Evolutionary conservation across 2,888 invertebrate species (phyloP).

Genomic region (Temnothorax rugatulus): DNA sequence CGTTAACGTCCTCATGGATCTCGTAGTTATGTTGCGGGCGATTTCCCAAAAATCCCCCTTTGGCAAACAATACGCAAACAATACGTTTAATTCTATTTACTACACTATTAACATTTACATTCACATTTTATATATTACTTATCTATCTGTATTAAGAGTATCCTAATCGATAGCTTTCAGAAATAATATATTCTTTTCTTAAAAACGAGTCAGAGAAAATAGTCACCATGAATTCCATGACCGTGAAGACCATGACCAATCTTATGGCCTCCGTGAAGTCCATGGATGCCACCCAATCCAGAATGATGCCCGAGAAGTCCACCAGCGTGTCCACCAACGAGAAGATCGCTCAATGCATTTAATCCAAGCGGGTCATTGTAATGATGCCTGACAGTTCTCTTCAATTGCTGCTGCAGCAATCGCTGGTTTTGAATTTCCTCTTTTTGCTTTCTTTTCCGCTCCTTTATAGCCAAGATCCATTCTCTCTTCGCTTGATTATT

Average conservation of each 20-base stretch:
- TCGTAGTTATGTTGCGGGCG: constrained; percentile 72
- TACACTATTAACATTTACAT: background rate
- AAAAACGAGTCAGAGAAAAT: background rate
- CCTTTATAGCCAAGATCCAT: constrained; percentile 55
- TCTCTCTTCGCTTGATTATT: constrained; percentile 68
- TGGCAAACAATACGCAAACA: background rate
- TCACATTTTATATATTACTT: background rate
- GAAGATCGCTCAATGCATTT: constrained; percentile 70
- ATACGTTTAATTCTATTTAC: constrained; percentile 16
- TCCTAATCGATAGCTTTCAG: background rate
- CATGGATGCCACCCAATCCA: constrained; percentile 33
- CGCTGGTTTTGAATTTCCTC: constrained; percentile 67
- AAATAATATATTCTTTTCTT: background rate
- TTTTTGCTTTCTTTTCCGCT: constrained; percentile 45
- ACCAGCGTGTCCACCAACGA: constrained; percentile 68
- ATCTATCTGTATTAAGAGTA: background rate
- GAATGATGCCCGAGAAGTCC: constrained; percentile 49
- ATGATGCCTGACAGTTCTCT: constrained; percentile 60
- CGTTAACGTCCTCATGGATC: constrained; percentile 79
- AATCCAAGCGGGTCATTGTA: constrained; percentile 76
- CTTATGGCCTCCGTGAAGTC: constrained; percentile 44
- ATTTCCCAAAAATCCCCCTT: constrained; percentile 29
- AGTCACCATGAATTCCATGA: constrained; percentile 45
- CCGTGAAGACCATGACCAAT: background rate
- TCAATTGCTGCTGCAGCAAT: constrained; percentile 68